Evolutionary conservation across 2,113 vertebrate species (phyloP).

Genomic region (Gopherus evgoodei): DNA sequence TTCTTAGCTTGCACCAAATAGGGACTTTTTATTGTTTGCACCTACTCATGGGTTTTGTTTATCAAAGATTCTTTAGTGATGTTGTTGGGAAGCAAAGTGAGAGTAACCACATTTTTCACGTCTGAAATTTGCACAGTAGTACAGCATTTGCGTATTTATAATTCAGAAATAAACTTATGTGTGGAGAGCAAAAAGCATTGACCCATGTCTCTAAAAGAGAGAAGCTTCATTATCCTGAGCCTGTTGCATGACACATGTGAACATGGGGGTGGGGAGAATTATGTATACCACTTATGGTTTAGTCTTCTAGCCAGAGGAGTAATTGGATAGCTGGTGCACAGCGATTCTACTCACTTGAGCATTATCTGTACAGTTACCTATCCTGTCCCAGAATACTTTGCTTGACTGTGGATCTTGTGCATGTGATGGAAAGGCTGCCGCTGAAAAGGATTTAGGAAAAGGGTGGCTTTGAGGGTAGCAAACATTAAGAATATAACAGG

Average conservation of each 20-base stretch:
- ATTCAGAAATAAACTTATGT: not conserved
- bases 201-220: not conserved
- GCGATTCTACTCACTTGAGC: not conserved
- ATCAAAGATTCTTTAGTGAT: rapidly evolving
- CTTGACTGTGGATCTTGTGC: not conserved
- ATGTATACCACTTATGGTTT: not conserved
- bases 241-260: not conserved
- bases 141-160: rapidly evolving
- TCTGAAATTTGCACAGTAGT: not conserved
- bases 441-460: conserved; percentile 24
- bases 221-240: not conserved
- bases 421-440: conserved; percentile 21
- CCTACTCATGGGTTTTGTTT: conserved; percentile 1
- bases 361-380: not conserved
- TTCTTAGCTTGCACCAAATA: not conserved
- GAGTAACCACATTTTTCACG: not conserved
- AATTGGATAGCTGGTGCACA: not conserved
- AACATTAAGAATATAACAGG: conserved; percentile 1
- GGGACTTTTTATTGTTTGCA: not conserved
- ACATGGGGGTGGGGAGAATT: not conserved
- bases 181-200: not conserved
- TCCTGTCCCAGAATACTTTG: not conserved
- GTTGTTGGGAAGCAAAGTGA: not conserved
- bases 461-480: not conserved
- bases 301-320: not conserved